These are phyloP conservation scores for Megalops atlanticus DNA, from an alignment of 2,113 vertebrate species.

Conservation along the genomic window DNA sequence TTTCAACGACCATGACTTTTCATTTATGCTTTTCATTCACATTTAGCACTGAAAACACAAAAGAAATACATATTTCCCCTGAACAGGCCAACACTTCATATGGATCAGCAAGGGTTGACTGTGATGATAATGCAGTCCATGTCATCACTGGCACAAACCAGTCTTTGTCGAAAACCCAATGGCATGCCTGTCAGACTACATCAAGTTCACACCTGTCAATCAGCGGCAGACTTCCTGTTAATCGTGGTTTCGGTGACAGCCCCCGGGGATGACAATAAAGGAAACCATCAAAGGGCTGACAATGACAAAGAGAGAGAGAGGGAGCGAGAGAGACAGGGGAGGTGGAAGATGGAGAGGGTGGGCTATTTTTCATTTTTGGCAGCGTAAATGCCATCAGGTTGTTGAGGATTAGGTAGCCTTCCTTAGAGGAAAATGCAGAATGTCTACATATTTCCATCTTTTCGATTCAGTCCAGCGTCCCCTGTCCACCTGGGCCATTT, in stretches of 20 bases:
- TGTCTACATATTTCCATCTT: too few species aligned
- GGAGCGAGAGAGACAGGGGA: background rate
- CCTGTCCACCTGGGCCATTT: too few species aligned
- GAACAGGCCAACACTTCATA: background rate
- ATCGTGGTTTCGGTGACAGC: constrained; percentile 32
- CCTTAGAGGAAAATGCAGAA: too few species aligned
- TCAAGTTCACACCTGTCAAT: constrained; percentile 64
- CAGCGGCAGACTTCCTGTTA: constrained; percentile 13
- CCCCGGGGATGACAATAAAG: background rate
- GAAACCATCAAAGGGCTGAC: background rate
- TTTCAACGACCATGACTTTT: background rate
- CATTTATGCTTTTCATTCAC: too few species aligned
- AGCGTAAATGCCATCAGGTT: too few species aligned
- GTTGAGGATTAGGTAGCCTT: too few species aligned
- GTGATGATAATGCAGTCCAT: constrained; percentile 58
- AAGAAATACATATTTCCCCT: too few species aligned
- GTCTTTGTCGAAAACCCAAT: constrained; percentile 64
- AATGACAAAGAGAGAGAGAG: background rate
- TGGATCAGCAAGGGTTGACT: constrained; percentile 40
- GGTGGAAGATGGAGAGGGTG: too few species aligned
- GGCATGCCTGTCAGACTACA: constrained; percentile 71
- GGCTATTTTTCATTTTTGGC: too few species aligned
- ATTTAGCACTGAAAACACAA: too few species aligned
- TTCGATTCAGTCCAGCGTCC: too few species aligned
- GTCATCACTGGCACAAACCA: constrained; percentile 55